Evolutionary conservation across 2,113 vertebrate species (phyloP).

Genomic region (Lepisosteus oculatus): DNA sequence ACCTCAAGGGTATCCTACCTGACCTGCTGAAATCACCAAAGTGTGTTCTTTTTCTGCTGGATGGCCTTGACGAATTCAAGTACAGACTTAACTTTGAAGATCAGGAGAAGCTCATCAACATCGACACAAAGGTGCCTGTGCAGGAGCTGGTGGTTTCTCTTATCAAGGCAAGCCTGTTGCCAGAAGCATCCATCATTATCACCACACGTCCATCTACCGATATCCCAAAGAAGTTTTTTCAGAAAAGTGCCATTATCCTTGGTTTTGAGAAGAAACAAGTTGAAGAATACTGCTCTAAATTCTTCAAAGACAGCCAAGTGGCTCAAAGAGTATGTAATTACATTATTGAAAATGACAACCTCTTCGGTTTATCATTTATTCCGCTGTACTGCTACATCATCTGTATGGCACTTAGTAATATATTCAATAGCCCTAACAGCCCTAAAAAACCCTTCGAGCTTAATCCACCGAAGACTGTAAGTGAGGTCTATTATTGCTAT

Average conservation of each 20-base stretch:
- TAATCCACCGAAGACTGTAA: constrained; percentile 53
- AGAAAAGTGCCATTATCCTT: constrained; percentile 53
- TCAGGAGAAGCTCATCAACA: constrained; percentile 29
- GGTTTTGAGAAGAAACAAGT: constrained; percentile 58
- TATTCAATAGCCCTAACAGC: constrained; percentile 26
- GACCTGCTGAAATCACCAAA: constrained; percentile 33
- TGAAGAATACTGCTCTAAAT: constrained; percentile 52
- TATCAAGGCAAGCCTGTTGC: constrained; percentile 52
- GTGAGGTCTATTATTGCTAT: constrained; percentile 59
- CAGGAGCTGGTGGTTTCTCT: constrained; percentile 51
- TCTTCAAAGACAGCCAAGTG: constrained; percentile 46
- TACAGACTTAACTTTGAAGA: constrained; percentile 36
- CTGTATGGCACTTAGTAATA: constrained; percentile 53
- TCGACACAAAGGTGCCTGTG: constrained; percentile 30
- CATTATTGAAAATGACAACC: constrained; percentile 46
- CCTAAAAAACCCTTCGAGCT: constrained; percentile 38
- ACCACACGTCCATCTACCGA: constrained; percentile 49
- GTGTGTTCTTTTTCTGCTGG: constrained; percentile 52
- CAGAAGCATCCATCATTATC: constrained; percentile 49
- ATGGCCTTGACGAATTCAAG: constrained; percentile 60
- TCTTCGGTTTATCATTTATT: constrained; percentile 60
- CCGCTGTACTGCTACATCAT: constrained; percentile 65
- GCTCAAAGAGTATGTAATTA: constrained; percentile 49
- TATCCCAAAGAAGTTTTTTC: constrained; percentile 47
- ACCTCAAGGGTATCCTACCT: constrained; percentile 38